Evolutionary conservation across 2,113 vertebrate species (phyloP).

Genomic region (Ameiurus melas): DNA sequence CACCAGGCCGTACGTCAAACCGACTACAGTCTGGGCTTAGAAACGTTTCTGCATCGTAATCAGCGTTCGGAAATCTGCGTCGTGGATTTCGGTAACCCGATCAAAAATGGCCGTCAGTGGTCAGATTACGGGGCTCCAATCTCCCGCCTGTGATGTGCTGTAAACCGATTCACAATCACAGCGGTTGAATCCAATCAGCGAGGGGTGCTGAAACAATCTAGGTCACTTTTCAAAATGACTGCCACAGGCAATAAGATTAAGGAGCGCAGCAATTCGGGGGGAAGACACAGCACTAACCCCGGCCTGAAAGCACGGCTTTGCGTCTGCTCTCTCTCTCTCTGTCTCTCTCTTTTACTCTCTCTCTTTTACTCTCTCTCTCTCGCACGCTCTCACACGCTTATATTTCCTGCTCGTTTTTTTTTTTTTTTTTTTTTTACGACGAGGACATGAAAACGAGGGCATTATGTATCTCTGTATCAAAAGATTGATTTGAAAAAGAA

Average conservation of each 20-base stretch:
- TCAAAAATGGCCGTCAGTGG: slow-evolving; percentile 59
- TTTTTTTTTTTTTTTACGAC: slow-evolving; percentile 26
- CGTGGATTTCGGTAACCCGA: slow-evolving; percentile 20
- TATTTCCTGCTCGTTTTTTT: slow-evolving; percentile 42
- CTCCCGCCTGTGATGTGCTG: slow-evolving; percentile 60
- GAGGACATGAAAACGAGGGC: slow-evolving; percentile 46
- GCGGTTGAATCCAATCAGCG: slow-evolving; percentile 68
- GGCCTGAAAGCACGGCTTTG: slow-evolving; percentile 60
- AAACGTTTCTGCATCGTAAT: slow-evolving; percentile 27
- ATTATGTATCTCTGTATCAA: slow-evolving; percentile 63
- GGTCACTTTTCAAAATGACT: slow-evolving; percentile 70
- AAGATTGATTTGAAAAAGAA: slow-evolving; percentile 66
- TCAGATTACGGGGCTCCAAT: slow-evolving; percentile 64
- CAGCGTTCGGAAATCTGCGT: slow-evolving; percentile 41
- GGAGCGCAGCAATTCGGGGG: slow-evolving; percentile 58
- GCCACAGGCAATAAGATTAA: slow-evolving; percentile 73
- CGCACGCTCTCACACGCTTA: background rate
- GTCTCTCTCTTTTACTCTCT: slow-evolving; percentile 5
- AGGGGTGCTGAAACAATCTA: slow-evolving; percentile 65
- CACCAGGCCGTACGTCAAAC: background rate
- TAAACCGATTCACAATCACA: slow-evolving; percentile 72
- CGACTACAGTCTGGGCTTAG: background rate
- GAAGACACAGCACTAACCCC: slow-evolving; percentile 60
- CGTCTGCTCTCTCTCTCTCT: slow-evolving; percentile 21
- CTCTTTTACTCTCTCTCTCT: background rate